These are phyloP conservation scores for Anser cygnoides DNA, from an alignment of 2,113 vertebrate species.

Conservation along the genomic window DNA sequence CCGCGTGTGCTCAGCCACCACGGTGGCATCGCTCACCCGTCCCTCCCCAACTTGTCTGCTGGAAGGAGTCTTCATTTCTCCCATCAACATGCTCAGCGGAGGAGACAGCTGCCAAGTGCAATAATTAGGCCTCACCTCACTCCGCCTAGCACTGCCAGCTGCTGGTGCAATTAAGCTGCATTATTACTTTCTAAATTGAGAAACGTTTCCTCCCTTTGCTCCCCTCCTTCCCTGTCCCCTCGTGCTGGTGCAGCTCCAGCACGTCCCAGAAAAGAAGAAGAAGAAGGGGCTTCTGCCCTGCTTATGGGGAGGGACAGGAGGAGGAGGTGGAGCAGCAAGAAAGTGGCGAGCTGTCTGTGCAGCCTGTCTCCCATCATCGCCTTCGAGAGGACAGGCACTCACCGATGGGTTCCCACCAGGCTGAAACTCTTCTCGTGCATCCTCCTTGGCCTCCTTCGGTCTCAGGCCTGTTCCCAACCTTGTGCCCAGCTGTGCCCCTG, in stretches of 20 bases:
- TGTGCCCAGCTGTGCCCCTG: not conserved
- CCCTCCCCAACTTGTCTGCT: not conserved
- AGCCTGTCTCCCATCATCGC: not conserved
- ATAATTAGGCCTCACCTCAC: constrained; percentile 20
- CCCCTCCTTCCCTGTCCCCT: not conserved
- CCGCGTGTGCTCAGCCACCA: not conserved
- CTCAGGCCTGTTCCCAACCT: not conserved
- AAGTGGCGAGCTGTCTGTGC: not conserved
- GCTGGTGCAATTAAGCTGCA: not conserved
- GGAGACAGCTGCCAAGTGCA: constrained; percentile 21
- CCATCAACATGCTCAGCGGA: not conserved
- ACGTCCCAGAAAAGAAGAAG: not conserved
- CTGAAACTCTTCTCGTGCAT: not conserved
- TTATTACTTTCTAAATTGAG: constrained; percentile 9
- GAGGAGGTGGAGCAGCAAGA: not conserved
- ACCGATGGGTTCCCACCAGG: not conserved
- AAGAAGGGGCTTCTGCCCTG: not conserved
- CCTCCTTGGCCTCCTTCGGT: not conserved
- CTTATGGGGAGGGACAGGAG: not conserved
- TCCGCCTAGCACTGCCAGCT: constrained; percentile 1
- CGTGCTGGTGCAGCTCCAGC: not conserved
- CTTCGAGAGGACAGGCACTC: not conserved
- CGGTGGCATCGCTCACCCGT: not conserved
- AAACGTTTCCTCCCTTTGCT: not conserved
- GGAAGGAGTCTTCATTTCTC: not conserved